Percentiles rank a stretch among this genome's conserved stretches.
Evolutionary conservation across 2,797 vertebrate species (phyloP).

Genomic region (Oophaga sylvatica): DNA sequence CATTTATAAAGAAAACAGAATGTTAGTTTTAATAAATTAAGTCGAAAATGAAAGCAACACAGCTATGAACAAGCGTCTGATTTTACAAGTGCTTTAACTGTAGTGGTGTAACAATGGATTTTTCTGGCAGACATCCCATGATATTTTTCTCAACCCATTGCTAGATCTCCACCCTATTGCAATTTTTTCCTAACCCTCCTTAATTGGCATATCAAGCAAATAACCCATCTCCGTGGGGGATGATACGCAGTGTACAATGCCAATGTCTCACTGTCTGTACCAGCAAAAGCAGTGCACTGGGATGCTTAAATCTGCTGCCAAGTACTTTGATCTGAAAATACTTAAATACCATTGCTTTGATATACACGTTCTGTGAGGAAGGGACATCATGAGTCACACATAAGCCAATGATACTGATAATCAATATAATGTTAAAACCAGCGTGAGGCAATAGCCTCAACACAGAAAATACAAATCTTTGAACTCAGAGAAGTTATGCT

Average conservation of each 20-base stretch:
- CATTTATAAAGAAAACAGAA: background rate
- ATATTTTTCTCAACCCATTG: constrained; percentile 10
- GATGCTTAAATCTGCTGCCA: constrained; percentile 50
- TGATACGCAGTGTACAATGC: constrained; percentile 50
- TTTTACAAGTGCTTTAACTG: background rate
- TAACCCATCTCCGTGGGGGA: constrained; percentile 58
- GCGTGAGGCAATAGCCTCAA: background rate
- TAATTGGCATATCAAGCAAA: constrained; percentile 59
- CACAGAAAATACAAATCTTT: background rate
- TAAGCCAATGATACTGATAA: constrained; percentile 20
- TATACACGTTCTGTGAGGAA: constrained; percentile 40
- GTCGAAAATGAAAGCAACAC: background rate
- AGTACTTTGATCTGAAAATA: constrained; percentile 57
- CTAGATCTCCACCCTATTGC: constrained; percentile 9
- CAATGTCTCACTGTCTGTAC: constrained; percentile 57
- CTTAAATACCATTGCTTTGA: constrained; percentile 55
- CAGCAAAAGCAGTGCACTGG: constrained; percentile 42
- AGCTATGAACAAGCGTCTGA: background rate
- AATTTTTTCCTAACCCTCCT: constrained; percentile 48
- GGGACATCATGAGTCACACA: constrained; percentile 52
- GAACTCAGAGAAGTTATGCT: background rate
- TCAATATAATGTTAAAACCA: constrained; percentile 20
- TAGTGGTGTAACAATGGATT: constrained; percentile 9
- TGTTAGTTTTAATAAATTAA: background rate
- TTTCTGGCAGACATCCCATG: background rate